Evolutionary conservation across 2,113 vertebrate genomes (phyloP).

Genomic region (Vicugna pacos): DNA sequence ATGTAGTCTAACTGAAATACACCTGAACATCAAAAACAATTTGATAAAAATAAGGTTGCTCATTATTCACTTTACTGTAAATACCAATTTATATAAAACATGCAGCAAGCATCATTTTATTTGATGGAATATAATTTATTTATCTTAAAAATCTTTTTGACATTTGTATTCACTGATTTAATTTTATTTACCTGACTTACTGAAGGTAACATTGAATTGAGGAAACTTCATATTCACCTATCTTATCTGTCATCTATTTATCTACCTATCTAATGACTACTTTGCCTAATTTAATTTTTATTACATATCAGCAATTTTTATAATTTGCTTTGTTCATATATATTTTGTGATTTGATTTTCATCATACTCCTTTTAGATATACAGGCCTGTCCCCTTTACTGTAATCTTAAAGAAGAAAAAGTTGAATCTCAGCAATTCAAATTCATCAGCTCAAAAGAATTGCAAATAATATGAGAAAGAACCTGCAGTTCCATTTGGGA

Average conservation of each 20-base stretch:
- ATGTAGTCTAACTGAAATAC: neutral
- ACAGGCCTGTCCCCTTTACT: neutral
- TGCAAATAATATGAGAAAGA: neutral
- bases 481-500: neutral
- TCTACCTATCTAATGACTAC: neutral
- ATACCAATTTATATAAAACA: neutral
- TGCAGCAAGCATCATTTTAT: neutral
- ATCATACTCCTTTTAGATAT: neutral
- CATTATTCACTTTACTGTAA: neutral
- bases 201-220: neutral
- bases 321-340: neutral
- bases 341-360: neutral
- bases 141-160: neutral
- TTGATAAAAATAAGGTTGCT: neutral
- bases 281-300: neutral
- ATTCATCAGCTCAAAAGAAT: neutral
- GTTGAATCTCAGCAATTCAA: neutral
- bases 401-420: neutral
- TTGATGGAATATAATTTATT: neutral
- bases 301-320: neutral
- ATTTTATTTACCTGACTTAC: neutral
- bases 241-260: neutral
- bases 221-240: neutral
- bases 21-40: neutral
- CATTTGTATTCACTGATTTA: neutral